Evolutionary conservation across 1,140 invertebrate genomes (phyloP), one percentile per base, ranked within the genome.

Genomic region (Trichonephila inaurata): DNA sequence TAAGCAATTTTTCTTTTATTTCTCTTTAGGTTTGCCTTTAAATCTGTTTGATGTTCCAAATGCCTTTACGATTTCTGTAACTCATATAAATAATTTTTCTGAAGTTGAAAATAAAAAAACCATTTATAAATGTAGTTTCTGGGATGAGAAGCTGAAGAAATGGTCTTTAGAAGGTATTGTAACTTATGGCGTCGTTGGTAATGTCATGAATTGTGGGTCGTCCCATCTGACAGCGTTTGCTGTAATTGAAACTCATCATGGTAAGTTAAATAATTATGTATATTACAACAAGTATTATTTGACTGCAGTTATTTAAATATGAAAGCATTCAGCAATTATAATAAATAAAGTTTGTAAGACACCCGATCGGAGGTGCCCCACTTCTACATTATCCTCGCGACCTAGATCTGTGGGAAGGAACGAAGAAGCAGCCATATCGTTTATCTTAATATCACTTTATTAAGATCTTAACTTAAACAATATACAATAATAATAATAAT

Each of bases 221-320:
- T 94, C 94, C 10, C 94, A 94, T 64, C 82, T 95, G 18, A 92
- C 93, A 4, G 24, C 87, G 14, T 95, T 95, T 89, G 91, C 94
- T 24, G 94, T 95, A 0, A 33, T 94, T 19, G 83, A 94, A 77
- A 87, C 81, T 6, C 66, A 85, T 61, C 24, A 87, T 44, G 90
- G 93, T 85, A 81, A 77, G 58, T 92, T 33, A 28, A 28, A 28
- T 28, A 1, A 28, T 28, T 28, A 28, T 28, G 1, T 28, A 0
- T 28, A 28, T 28, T 28, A 28, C 28, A 28, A 28, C 1, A 28
- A 28, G 28, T 28, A 28, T 1, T 28, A 28, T 28, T 28, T 28
- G 28, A 28, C 28, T 28, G 28, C 28, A 28, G 28, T 28, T 28
- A 28, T 28, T 28, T 28, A 28, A 28, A 28, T 28, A 28, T 28